Evolutionary conservation across 2,113 vertebrate genomes (phyloP).

Genomic region (Polypterus bichir): DNA sequence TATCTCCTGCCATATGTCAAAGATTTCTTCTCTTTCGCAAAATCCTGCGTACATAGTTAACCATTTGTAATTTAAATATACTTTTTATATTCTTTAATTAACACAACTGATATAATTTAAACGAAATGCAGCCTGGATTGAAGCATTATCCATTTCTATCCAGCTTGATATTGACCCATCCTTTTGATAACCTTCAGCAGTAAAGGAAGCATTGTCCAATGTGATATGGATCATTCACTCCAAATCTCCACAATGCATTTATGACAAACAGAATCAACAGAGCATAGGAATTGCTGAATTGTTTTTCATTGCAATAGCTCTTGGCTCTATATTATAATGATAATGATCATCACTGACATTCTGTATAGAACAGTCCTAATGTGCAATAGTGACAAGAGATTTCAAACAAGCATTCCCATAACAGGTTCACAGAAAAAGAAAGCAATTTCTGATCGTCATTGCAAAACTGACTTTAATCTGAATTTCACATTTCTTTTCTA

Average conservation of each 20-base stretch:
- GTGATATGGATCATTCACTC: constrained; percentile 74
- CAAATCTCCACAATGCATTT: constrained; percentile 65
- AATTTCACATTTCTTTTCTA: no score
- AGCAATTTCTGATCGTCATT: no score
- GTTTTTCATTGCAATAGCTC: constrained; percentile 71
- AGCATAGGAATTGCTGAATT: constrained; percentile 65
- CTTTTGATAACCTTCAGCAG: constrained; percentile 65
- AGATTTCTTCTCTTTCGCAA: background rate
- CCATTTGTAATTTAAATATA: background rate
- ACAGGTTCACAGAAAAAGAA: no score
- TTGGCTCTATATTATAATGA: constrained; percentile 51
- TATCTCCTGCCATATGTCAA: background rate
- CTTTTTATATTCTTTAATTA: constrained; percentile 35
- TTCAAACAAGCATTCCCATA: no score
- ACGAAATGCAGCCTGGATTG: constrained; percentile 33
- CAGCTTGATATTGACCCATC: constrained; percentile 49
- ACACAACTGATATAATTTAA: constrained; percentile 53
- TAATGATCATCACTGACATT: constrained; percentile 69
- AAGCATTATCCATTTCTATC: constrained; percentile 54
- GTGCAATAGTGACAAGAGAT: constrained; percentile 2
- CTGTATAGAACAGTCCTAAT: constrained; percentile 51
- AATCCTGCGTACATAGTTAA: background rate
- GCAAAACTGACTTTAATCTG: no score
- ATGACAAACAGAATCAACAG: constrained; percentile 74
- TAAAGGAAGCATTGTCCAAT: constrained; percentile 62